phyloP scores from a whole-genome alignment of 2,888 invertebrate genomes.

The Mythimna loreyi region DNA sequence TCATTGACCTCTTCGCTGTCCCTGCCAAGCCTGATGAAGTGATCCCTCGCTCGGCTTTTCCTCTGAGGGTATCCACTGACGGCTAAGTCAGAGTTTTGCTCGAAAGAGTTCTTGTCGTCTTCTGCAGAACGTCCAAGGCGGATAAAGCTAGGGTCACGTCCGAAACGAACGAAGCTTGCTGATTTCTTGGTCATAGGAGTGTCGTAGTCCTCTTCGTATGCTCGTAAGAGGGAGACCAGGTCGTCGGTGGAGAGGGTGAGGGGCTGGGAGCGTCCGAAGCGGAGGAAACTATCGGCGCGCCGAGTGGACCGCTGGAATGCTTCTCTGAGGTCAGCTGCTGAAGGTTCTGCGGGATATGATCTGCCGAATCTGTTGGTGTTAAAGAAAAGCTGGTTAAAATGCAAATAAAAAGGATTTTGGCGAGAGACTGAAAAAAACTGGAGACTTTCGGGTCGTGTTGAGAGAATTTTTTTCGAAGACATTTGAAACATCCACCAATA shows the following conservation, averaged over 20 bases:
- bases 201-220: slow-evolving; percentile 84
- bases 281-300: slow-evolving; percentile 84
- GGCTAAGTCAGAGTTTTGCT: slow-evolving; percentile 74
- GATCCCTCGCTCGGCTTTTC: slow-evolving; percentile 84
- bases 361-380: slow-evolving; percentile 81
- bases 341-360: slow-evolving; percentile 83
- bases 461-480: no score
- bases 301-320: slow-evolving; percentile 78
- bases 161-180: slow-evolving; percentile 82
- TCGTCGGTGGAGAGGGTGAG: slow-evolving; percentile 81
- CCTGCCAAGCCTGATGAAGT: slow-evolving; percentile 85
- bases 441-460: no score
- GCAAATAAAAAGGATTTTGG: no score
- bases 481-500: no score
- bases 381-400: neutral
- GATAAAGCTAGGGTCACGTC: slow-evolving; percentile 86
- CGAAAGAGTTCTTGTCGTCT: slow-evolving; percentile 74
- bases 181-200: slow-evolving; percentile 77
- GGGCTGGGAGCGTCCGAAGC: slow-evolving; percentile 85
- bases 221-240: slow-evolving; percentile 79
- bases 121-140: slow-evolving; percentile 85
- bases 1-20: slow-evolving; percentile 83
- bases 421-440: no score
- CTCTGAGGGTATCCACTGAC: slow-evolving; percentile 81
- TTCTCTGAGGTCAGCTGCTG: slow-evolving; percentile 84